Evolutionary conservation across 2,888 invertebrate genomes (phyloP).

Genomic region (Drosophila vallismaia): DNA sequence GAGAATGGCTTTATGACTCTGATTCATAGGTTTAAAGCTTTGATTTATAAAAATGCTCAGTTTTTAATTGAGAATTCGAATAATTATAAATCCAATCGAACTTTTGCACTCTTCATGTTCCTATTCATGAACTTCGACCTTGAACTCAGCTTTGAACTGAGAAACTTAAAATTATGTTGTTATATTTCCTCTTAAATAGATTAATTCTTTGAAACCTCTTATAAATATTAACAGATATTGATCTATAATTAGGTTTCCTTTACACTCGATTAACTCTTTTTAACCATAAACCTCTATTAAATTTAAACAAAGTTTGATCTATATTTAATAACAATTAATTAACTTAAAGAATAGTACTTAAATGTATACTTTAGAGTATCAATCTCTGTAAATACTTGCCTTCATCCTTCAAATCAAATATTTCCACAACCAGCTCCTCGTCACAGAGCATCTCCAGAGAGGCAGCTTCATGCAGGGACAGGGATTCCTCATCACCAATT

Average conservation of each 20-base stretch:
- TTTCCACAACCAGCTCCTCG: conserved; percentile 79
- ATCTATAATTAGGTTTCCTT: too few species aligned
- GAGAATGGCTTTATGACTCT: too few species aligned
- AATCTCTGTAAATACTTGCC: conserved; percentile 63
- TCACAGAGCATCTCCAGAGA: conserved; percentile 62
- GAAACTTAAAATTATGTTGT: background rate
- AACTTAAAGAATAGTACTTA: background rate
- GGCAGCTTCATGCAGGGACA: conserved; percentile 29
- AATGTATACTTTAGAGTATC: background rate
- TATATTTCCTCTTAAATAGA: too few species aligned
- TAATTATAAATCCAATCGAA: background rate
- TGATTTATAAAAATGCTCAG: too few species aligned
- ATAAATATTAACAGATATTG: too few species aligned
- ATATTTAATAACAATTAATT: too few species aligned
- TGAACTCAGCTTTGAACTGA: background rate
- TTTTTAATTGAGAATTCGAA: too few species aligned
- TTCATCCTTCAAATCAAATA: conserved; percentile 76
- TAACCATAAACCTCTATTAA: too few species aligned
- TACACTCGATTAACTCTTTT: too few species aligned
- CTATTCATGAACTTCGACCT: background rate
- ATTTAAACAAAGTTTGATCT: too few species aligned
- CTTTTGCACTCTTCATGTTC: background rate
- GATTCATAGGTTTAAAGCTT: too few species aligned
- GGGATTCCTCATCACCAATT: conserved; percentile 45
- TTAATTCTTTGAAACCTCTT: too few species aligned